These are phyloP conservation scores for Micronycteris hirsuta DNA, from an alignment of 2,113 vertebrate genomes.

Conservation along the genomic window DNA sequence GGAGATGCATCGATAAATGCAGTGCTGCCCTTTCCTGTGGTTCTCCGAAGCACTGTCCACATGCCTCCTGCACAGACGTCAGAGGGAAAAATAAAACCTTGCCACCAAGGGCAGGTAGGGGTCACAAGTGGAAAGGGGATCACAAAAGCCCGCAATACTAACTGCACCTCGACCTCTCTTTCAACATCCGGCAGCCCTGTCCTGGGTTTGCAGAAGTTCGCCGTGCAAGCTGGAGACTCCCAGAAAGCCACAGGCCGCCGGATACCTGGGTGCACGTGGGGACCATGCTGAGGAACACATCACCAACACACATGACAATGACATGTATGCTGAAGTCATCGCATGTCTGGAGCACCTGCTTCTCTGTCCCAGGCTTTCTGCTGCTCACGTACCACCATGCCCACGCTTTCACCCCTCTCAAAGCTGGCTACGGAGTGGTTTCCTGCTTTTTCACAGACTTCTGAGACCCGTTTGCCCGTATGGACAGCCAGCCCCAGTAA, in stretches of 20 bases:
- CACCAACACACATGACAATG: no score
- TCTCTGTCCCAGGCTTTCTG: not conserved
- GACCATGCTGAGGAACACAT: fast-evolving
- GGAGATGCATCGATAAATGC: not conserved
- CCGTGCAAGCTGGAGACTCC: not conserved
- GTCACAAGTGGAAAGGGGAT: not conserved
- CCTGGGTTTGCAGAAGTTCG: not conserved
- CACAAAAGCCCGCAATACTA: not conserved
- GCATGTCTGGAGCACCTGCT: no score
- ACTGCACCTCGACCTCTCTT: not conserved
- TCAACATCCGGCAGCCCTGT: not conserved
- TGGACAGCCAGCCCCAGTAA: not conserved
- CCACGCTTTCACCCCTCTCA: not conserved
- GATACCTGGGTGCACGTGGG: fast-evolving
- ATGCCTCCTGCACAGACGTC: not conserved
- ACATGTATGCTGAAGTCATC: fast-evolving
- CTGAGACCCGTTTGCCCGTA: not conserved
- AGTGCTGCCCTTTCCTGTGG: no score
- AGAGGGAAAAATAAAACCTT: not conserved
- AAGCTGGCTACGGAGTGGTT: not conserved
- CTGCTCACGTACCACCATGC: fast-evolving
- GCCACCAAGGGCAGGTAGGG: not conserved
- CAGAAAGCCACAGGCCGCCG: not conserved
- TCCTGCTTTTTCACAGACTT: not conserved
- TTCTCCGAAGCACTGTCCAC: not conserved